Evolutionary conservation across 2,797 vertebrate genomes (phyloP), one percentile per base, ranked within the genome.

Genomic region (Microcaecilia unicolor): DNA sequence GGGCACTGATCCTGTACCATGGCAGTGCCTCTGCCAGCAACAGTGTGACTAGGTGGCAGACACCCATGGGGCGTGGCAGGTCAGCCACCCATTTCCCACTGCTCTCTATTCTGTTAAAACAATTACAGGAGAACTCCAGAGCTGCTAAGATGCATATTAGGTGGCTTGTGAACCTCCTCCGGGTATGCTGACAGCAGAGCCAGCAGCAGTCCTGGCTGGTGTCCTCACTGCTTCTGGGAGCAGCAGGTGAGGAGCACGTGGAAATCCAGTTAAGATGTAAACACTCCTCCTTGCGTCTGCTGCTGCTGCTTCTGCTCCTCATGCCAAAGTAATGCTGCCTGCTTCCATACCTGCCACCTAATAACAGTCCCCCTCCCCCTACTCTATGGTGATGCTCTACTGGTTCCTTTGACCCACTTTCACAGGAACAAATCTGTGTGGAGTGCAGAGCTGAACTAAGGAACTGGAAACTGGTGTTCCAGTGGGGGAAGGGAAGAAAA

Each of bases 1-100:
- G 56, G 18, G 5, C 0, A 23, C 3, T 67, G 51, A n/a, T 63
- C 51, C 70, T 86, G 77, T 2, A 86, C 80, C 83, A 86, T 80
- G 55, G 59, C 58, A 30, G 44, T 15, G 6, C 16, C 30, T 32
- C 33, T 7, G 10, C 6, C 1, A 0, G 3, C 11, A 15, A 6
- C 3, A 15, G 10, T 11, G 44, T 34, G 19, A n/a, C 15, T 28
- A 21, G 12, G 38, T 2, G 2, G 25, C 19, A 15, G 3, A 18
- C 19, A 4, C 31, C 37, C 40, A 16, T 7, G 3, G 13, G 6
- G 9, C 12, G 9, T 0, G 4, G 2, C 29, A 9, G 6, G 9
- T 5, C 6, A 15, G 6, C n/a, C 23, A 12, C 10, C 27, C n/a
- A n/a, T n/a, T n/a, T n/a, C n/a, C n/a, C n/a, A n/a, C n/a, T n/a